Evolutionary conservation across 2,888 invertebrate species (phyloP).

Genomic region (Ochropleura plecta): DNA sequence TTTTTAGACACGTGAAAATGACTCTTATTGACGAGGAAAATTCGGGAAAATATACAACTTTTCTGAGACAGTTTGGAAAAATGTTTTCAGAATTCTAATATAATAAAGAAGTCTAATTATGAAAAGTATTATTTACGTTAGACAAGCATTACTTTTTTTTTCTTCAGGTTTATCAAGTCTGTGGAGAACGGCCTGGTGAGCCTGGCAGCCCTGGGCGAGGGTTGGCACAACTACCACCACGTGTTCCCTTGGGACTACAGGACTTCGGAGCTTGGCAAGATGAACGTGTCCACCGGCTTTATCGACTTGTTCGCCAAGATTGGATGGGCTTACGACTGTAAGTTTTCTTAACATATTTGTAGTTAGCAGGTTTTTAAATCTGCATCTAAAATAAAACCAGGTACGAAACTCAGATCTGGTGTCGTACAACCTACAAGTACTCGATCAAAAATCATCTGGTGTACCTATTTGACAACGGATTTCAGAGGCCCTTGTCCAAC

Average conservation of each 20-base stretch:
- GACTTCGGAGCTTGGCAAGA: conserved; percentile 92
- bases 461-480: not conserved
- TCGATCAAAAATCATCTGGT: not conserved
- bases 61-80: not conserved
- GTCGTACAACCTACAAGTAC: not conserved
- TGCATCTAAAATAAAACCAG: not conserved
- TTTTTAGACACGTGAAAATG: not conserved
- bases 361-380: not conserved
- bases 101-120: not conserved
- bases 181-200: conserved; percentile 94
- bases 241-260: conserved; percentile 94
- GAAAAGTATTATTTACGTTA: not conserved
- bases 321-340: conserved; percentile 95
- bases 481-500: not conserved
- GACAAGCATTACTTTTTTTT: conserved; percentile 4
- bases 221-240: conserved; percentile 96
- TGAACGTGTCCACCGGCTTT: conserved; percentile 95
- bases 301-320: conserved; percentile 95
- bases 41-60: not conserved
- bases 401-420: not conserved
- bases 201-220: conserved; percentile 94
- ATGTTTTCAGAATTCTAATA: not conserved
- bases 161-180: conserved; percentile 92
- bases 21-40: not conserved
- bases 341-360: conserved; percentile 68